These are phyloP conservation scores for Lycia hirtaria DNA, from an alignment of 2,888 invertebrate species.

Conservation along the genomic window DNA sequence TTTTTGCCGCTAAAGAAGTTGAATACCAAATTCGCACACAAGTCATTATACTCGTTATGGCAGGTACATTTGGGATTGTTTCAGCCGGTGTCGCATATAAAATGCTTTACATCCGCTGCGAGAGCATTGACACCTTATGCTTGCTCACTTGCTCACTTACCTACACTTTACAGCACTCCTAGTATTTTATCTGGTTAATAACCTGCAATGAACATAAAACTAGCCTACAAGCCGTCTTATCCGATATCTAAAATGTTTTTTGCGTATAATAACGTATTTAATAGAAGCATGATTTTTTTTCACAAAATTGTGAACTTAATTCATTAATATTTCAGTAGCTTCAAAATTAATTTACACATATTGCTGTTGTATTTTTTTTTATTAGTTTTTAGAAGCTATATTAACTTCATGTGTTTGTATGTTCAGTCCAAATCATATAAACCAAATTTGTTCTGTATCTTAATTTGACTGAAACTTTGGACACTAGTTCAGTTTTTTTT, in stretches of 20 bases:
- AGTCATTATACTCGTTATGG: constrained; percentile 28
- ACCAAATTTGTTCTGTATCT: too few species aligned
- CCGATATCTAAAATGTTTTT: constrained; percentile 40
- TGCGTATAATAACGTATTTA: constrained; percentile 23
- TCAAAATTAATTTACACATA: too few species aligned
- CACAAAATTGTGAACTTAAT: background rate
- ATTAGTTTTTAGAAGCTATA: too few species aligned
- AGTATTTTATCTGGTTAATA: constrained; percentile 58
- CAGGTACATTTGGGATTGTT: constrained; percentile 46
- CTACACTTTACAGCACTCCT: constrained; percentile 42
- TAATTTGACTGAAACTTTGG: background rate
- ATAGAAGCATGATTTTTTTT: background rate
- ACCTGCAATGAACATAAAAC: constrained; percentile 49
- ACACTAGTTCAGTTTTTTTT: too few species aligned
- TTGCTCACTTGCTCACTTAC: constrained; percentile 39
- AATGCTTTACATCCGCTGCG: constrained; percentile 49
- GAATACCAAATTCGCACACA: constrained; percentile 26
- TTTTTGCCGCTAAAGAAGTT: constrained; percentile 4
- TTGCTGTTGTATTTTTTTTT: too few species aligned
- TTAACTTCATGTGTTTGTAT: too few species aligned
- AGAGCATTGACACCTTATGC: constrained; percentile 57
- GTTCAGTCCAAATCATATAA: too few species aligned
- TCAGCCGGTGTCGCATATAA: constrained; percentile 44
- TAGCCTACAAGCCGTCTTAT: constrained; percentile 42
- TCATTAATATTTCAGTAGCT: background rate